Evolutionary conservation across 2,888 invertebrate genomes (phyloP).

Genomic region (Biston stratarius): DNA sequence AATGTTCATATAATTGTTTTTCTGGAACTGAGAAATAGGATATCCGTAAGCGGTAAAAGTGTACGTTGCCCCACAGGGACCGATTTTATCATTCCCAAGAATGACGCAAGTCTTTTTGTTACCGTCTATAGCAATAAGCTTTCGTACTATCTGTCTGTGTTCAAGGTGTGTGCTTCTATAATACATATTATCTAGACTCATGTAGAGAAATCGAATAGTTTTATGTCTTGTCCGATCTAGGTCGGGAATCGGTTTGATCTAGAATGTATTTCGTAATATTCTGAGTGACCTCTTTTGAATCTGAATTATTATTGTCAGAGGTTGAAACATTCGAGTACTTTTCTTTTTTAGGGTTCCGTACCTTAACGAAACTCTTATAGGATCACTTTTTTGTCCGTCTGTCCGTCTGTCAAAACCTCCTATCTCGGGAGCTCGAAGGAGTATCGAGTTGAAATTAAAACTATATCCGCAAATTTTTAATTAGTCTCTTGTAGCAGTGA

Average conservation of each 20-base stretch:
- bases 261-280: conserved; percentile 3
- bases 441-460: no score
- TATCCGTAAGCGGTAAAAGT: not conserved
- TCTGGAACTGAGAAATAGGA: not conserved
- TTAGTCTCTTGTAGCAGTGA: no score
- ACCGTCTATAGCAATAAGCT: no score
- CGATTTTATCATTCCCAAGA: no score
- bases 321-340: not conserved
- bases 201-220: conserved; percentile 5
- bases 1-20: conserved; percentile 2
- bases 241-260: conserved; percentile 4
- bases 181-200: conserved; percentile 7
- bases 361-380: no score
- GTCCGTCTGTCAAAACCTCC: no score
- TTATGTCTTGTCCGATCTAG: conserved; percentile 2
- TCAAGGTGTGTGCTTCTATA: conserved; percentile 2
- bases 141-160: not conserved
- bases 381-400: no score
- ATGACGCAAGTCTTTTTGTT: no score
- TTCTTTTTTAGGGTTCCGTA: no score
- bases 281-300: not conserved
- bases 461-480: no score
- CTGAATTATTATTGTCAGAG: not conserved
- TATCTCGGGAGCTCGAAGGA: no score
- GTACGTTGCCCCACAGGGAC: not conserved